Evolutionary conservation across 1,140 invertebrate species (phyloP).

Genomic region (Antheraea pernyi): DNA sequence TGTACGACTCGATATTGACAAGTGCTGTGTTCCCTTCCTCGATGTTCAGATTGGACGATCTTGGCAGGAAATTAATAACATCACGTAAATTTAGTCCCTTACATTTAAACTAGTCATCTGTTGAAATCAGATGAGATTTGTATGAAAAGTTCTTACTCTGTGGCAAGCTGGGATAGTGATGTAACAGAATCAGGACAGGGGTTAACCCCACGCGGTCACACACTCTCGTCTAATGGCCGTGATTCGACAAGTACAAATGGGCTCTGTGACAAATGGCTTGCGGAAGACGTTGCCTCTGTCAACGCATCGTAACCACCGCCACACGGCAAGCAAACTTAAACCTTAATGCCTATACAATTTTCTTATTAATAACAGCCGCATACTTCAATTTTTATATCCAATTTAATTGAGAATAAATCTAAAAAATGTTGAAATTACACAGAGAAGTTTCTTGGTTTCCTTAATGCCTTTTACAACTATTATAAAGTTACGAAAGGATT

Average conservation of each 20-base stretch:
- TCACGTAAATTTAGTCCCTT: constrained; percentile 25
- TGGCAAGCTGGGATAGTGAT: constrained; percentile 32
- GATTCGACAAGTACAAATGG: constrained; percentile 79
- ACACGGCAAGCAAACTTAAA: constrained; percentile 49
- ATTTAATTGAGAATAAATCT: background rate
- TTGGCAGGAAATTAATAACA: constrained; percentile 13
- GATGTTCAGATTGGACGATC: constrained; percentile 40
- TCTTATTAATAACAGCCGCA: background rate
- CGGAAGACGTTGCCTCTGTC: constrained; percentile 63
- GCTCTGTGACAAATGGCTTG: constrained; percentile 71
- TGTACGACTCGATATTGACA: constrained; percentile 65
- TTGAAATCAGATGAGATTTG: constrained; percentile 10
- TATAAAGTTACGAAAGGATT: too few species aligned
- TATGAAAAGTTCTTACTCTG: constrained; percentile 37
- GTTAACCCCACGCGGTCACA: constrained; percentile 69
- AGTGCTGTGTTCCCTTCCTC: constrained; percentile 49
- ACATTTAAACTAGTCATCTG: constrained; percentile 17
- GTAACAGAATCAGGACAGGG: constrained; percentile 45
- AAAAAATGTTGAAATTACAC: background rate
- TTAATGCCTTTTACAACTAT: background rate
- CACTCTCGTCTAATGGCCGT: constrained; percentile 75
- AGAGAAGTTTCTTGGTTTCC: background rate
- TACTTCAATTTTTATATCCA: background rate
- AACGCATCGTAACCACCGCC: constrained; percentile 57
- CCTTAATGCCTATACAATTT: constrained; percentile 3